Evolutionary conservation across 2,113 vertebrate species (phyloP).

Genomic region (Tragelaphus buxtoni): DNA sequence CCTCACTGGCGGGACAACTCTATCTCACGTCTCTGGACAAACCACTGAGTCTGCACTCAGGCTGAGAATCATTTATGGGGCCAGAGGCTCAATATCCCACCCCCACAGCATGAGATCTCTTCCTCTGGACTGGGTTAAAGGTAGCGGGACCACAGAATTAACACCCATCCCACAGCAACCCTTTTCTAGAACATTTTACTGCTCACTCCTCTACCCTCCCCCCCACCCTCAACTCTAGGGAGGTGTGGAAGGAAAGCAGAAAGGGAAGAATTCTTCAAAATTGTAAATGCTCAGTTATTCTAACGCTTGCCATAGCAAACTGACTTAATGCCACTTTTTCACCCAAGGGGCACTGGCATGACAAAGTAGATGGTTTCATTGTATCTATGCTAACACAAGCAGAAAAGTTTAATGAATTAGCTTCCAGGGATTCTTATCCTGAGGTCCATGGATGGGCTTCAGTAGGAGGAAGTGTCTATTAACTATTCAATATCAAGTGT

Average conservation of each 20-base stretch:
- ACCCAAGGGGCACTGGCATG: neutral
- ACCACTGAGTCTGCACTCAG: neutral
- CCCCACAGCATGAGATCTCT: neutral
- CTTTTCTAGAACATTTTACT: neutral
- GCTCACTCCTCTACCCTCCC: neutral
- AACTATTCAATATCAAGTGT: neutral
- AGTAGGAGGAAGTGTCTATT: neutral
- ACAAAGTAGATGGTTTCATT: neutral
- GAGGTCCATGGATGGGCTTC: neutral
- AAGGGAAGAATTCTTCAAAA: neutral
- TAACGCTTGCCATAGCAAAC: neutral
- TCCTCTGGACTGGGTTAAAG: neutral
- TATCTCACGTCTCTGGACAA: neutral
- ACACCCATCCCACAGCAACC: neutral
- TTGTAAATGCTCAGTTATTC: neutral
- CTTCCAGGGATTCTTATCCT: neutral
- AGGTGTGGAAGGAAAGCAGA: neutral
- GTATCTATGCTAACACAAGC: neutral
- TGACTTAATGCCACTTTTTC: slow-evolving; percentile 6
- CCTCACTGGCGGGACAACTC: neutral
- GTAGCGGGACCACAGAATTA: neutral
- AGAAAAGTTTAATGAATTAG: neutral
- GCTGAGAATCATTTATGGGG: neutral
- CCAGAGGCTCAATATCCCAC: neutral
- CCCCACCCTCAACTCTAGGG: neutral